Evolutionary conservation across 2,888 invertebrate species (phyloP), one percentile per base, ranked within the genome.

Genomic region (Caenorhabditis uteleia): DNA sequence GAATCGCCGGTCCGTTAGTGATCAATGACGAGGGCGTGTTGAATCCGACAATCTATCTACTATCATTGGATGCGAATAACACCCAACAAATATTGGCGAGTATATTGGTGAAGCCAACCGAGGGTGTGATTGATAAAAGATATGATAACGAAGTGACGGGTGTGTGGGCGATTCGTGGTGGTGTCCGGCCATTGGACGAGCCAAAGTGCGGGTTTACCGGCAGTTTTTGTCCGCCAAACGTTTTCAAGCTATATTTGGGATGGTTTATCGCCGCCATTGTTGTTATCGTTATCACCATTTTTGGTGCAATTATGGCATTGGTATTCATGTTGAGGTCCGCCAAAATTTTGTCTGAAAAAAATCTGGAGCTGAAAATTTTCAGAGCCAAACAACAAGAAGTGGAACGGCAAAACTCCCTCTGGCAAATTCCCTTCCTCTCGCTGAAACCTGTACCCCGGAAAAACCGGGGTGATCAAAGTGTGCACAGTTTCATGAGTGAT

Each of bases 191-290:
- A n/a, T 40, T 43, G 10, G 58, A 58, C 46, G 45, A 57, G 14
- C 74, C 74, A 18, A 38, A 46, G 4, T 74, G 74, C 36, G 74
- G 74, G 14, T 74, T 69, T 47, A 56, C 58, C 5, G 69, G 71
- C 10, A 49, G 59, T 5, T 53, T 57, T 23, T 71, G 68, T 20
- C 69, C 69, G 14, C 33, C 57, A 6, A 55, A 60, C 26, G 31
- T 65, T 0, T 54, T 57, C 16, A 31, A 38, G 21, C 40, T 62
- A 21, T 44, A 57, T 10, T 31, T 59, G n/a, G 66, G 56, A 49
- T 51, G 45, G 48, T 54, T 60, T 26, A 50, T 69, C 25, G 33
- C 53, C n/a, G 68, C 60, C 6, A 45, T 59, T 3, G 45, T 65
- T 27, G 25, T 59, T n/a, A 50, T 68, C 10, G n/a, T 44, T 12